Conservation (phyloP, 92 coral and sea anemone genomes). For the Heliopora coerulea region DNA sequence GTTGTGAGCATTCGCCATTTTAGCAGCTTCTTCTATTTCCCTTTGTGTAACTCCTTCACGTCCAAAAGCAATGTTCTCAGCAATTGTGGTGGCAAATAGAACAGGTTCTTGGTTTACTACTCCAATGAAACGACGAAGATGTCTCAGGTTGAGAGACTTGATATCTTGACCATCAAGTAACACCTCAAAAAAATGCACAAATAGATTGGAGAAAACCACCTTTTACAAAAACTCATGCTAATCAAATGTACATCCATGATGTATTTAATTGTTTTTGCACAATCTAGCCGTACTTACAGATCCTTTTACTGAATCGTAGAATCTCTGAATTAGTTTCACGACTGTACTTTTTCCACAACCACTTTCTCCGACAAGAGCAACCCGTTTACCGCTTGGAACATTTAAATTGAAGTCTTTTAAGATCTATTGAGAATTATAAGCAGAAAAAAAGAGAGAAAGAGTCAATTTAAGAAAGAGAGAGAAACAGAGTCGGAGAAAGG, state of each 20-base stretch:
- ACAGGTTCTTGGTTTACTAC: slow-evolving; percentile 51
- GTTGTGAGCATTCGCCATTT: slow-evolving; percentile 55
- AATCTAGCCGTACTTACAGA: slow-evolving; percentile 22
- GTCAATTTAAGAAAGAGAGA: not conserved
- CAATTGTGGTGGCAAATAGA: slow-evolving; percentile 49
- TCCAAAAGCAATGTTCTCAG: slow-evolving; percentile 50
- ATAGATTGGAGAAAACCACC: too few relatives aligned
- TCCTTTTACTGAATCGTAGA: slow-evolving; percentile 24
- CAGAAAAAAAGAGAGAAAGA: not conserved
- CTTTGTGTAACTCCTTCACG: slow-evolving; percentile 43
- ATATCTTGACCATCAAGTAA: slow-evolving; percentile 44
- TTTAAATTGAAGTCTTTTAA: slow-evolving; percentile 25
- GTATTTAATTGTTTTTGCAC: too few relatives aligned
- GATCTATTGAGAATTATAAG: not conserved
- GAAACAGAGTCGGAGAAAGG: not conserved
- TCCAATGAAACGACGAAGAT: slow-evolving; percentile 44
- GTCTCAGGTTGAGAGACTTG: slow-evolving; percentile 35
- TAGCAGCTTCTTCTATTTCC: slow-evolving; percentile 52
- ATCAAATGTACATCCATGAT: not conserved
- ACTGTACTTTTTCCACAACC: slow-evolving; percentile 33
- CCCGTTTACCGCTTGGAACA: slow-evolving; percentile 5
- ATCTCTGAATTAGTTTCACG: slow-evolving; percentile 24
- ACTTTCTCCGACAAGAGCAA: slow-evolving; percentile 40
- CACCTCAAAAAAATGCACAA: slow-evolving; percentile 4
- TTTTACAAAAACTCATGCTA: too few relatives aligned